Base-by-base conservation (phyloP, 1,140 invertebrate species). In the Drosophila dunni region DNA sequence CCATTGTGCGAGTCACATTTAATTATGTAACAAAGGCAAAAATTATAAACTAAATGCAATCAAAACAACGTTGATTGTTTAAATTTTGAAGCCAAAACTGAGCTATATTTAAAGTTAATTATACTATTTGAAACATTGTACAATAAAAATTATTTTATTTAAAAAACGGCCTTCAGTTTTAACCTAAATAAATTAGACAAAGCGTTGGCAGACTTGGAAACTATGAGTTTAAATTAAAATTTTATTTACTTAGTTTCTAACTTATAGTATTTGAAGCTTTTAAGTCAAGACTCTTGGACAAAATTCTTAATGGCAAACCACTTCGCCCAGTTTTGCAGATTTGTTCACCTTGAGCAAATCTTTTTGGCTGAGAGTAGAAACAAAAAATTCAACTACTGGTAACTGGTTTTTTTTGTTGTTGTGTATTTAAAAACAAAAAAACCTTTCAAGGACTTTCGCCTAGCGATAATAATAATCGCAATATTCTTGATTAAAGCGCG, bases 401-500 rank as follows among this genome's bases (percentile, higher is more conserved):
- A 42, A 73, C 70, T 40, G 70, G 70, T 66, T 17, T 20, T 70
- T 64, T 63, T 66, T 17, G 8, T 70, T 66, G 60, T 64, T 48
- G n/a, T 8, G 53, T 38, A 33, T 56, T 42, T 48, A 53, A 17
- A 53, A 56, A 56, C 11, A 13, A 29, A 2, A 36, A 67, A 63
- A 78, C 48, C 20, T 42, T 61, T 80, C 78, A 80, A 80, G 78
- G 77, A 79, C 71, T 40, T 57, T 51, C 65, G 68, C 61, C 46
- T 45, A 24, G 62, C 62, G 62, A 58, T 72, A 71, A 58, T 53
- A 44, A 51, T 58, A 58, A 50, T 62, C 54, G 48, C 57, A 42
- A 51, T 11, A 54, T 78, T 64, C 57, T 46, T 60, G 64, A 36
- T 67, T 64, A 62, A 57, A 68, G 38, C 48, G 62, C 34, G 45